A percentile compares a stretch with the other conserved stretches of the same genome.
These are phyloP conservation scores for Gallinago stenura DNA, from an alignment of 2,797 vertebrate species.

Conservation along the genomic window DNA sequence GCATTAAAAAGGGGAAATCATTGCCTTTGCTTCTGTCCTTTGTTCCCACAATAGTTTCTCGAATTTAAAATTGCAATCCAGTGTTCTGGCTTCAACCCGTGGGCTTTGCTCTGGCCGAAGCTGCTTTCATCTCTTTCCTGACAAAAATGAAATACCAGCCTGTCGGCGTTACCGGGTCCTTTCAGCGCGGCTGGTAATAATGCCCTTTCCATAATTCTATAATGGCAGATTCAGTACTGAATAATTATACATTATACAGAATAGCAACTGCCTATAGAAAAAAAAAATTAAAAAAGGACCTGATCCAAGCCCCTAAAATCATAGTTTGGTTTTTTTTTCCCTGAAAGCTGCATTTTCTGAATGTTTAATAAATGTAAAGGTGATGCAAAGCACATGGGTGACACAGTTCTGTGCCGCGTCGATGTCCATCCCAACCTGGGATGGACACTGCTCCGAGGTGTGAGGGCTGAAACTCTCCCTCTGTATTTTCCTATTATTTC, in stretches of 20 bases:
- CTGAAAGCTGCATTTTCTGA: background rate
- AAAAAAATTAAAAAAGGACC: background rate
- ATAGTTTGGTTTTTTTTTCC: background rate
- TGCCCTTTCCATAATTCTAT: background rate
- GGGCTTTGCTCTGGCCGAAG: background rate
- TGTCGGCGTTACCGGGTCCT: background rate
- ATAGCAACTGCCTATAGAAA: background rate
- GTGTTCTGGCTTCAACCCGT: background rate
- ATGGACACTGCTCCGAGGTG: background rate
- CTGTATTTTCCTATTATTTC: background rate
- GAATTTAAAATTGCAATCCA: background rate
- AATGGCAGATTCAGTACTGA: background rate
- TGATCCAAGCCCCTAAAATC: background rate
- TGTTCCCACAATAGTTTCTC: background rate
- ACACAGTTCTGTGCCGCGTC: accelerated
- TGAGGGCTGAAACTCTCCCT: conserved; percentile 25
- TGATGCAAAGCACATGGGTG: background rate
- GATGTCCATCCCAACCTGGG: background rate
- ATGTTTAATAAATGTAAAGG: background rate
- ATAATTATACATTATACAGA: background rate
- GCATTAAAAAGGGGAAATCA: background rate
- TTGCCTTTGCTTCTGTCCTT: background rate
- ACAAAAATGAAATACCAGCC: conserved; percentile 7
- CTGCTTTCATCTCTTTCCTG: background rate
- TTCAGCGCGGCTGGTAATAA: background rate